These are phyloP conservation scores for Anguilla anguilla DNA, from an alignment of 2,797 vertebrate species.

Conservation along the genomic window DNA sequence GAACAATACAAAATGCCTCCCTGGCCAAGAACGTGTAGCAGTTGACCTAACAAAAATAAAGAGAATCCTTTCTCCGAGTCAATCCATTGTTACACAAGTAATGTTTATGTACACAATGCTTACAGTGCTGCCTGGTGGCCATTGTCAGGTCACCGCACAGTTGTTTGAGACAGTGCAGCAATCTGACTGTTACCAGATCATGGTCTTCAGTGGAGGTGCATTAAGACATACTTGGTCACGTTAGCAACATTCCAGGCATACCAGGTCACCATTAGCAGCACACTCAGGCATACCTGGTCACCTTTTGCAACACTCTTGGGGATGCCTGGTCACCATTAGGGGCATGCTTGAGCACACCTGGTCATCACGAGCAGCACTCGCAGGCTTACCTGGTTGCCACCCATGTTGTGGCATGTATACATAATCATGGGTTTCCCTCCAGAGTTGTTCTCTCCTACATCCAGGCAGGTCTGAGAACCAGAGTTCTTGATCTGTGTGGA, in stretches of 20 bases:
- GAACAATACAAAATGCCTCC: not conserved
- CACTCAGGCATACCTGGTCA: not conserved
- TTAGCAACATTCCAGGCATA: too few relatives aligned
- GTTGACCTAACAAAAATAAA: not conserved
- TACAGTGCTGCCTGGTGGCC: not conserved
- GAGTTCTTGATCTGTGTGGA: slow-evolving; percentile 83
- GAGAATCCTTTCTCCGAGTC: not conserved
- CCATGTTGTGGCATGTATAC: slow-evolving; percentile 93
- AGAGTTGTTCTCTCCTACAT: slow-evolving; percentile 82
- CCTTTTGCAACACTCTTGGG: not conserved
- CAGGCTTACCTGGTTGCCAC: slow-evolving; percentile 89
- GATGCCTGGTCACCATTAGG: not conserved
- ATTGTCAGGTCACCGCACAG: not conserved
- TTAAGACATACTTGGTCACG: not conserved
- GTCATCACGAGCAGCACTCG: not conserved
- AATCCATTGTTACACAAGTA: too few relatives aligned
- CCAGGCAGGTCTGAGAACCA: slow-evolving; percentile 80
- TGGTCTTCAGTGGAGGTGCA: not conserved
- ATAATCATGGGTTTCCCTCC: slow-evolving; percentile 90
- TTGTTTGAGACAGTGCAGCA: not conserved
- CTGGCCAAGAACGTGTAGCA: not conserved
- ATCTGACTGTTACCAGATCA: not conserved
- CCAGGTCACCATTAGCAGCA: not conserved
- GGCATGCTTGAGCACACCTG: not conserved
- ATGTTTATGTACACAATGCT: not conserved